Evolutionary conservation across 2,888 invertebrate genomes (phyloP).

Genomic region (Mystacides longicornis): DNA sequence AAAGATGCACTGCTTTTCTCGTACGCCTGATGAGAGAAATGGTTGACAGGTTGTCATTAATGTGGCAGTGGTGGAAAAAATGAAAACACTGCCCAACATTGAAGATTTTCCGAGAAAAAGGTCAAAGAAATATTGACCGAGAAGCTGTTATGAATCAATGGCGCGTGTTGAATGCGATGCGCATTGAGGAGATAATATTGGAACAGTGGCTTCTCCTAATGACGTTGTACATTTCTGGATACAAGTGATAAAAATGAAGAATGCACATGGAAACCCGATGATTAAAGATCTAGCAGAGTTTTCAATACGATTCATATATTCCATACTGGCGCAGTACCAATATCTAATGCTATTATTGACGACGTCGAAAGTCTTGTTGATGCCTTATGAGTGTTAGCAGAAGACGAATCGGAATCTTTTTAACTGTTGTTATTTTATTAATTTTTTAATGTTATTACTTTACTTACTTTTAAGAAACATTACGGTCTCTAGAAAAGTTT

Average conservation of each 20-base stretch:
- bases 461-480: background rate
- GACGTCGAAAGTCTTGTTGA: background rate
- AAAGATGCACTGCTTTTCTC: no score
- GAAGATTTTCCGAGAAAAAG: no score
- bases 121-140: no score
- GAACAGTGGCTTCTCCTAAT: background rate
- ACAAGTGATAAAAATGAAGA: background rate
- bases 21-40: no score
- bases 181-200: background rate
- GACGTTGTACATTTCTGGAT: background rate
- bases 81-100: no score
- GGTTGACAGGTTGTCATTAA: no score
- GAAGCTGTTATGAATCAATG: background rate
- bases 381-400: background rate
- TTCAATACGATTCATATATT: background rate
- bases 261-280: background rate
- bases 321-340: background rate
- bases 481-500: no score
- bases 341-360: background rate
- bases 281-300: background rate
- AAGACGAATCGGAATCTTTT: background rate
- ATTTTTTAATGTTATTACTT: background rate
- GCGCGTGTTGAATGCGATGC: background rate
- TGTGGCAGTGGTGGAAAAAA: no score
- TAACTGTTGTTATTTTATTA: background rate